These are phyloP conservation scores for Pogonognathellus flavescens DNA, from an alignment of 1,140 invertebrate species.

Conservation along the genomic window DNA sequence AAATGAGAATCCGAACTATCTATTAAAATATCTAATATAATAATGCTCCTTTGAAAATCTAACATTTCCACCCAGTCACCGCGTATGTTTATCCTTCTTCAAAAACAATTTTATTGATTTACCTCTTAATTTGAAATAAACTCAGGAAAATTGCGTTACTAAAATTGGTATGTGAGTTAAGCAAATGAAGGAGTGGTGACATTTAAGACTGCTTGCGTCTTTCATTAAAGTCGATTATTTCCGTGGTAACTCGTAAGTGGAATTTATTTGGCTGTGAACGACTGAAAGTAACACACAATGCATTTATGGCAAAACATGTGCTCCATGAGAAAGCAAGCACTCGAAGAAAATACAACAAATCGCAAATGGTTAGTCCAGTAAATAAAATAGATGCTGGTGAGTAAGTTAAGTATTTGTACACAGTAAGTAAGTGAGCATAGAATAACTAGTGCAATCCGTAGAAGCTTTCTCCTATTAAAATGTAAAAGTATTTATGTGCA, in stretches of 20 bases:
- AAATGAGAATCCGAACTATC: too few relatives aligned
- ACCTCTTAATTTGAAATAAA: background rate
- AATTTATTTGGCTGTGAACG: background rate
- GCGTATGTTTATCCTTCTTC: too few relatives aligned
- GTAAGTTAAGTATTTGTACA: slow-evolving; percentile 23
- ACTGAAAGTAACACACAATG: background rate
- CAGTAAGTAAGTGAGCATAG: slow-evolving; percentile 25
- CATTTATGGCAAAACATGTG: too few relatives aligned
- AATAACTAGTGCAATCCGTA: background rate
- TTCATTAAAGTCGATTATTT: background rate
- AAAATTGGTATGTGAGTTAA: background rate
- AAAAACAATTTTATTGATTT: too few relatives aligned
- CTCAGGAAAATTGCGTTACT: background rate
- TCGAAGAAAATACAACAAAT: background rate
- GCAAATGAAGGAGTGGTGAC: background rate
- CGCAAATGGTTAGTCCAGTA: background rate
- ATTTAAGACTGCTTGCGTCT: background rate
- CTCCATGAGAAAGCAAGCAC: slow-evolving; percentile 16
- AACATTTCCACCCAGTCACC: too few relatives aligned
- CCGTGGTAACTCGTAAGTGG: background rate
- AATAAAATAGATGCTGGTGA: background rate
- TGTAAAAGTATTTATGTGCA: too few relatives aligned
- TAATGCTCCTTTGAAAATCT: too few relatives aligned
- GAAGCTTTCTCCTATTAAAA: background rate
- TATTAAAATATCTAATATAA: too few relatives aligned